A percentile compares a stretch with the other conserved stretches of the same genome.
phyloP scores from a whole-genome alignment of 2,113 vertebrate species.

The Siphamia tubifer region DNA sequence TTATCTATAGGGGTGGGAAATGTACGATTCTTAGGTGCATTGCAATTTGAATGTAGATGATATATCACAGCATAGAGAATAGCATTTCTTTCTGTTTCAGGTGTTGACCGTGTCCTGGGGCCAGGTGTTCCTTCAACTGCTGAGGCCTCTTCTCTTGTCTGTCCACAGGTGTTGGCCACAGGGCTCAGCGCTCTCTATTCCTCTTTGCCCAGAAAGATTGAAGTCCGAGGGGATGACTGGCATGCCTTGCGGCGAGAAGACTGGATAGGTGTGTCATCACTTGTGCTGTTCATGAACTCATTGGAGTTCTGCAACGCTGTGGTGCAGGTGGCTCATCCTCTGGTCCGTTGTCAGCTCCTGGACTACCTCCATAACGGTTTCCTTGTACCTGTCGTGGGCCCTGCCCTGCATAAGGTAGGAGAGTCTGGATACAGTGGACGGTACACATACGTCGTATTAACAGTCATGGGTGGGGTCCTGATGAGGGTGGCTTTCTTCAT shows the following conservation, averaged over 20 bases:
- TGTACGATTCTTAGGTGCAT: no score
- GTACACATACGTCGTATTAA: no score
- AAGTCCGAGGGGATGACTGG: slow-evolving; percentile 95
- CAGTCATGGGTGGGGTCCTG: no score
- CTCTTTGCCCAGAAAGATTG: slow-evolving; percentile 94
- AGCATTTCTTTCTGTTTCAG: no score
- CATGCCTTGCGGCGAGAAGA: slow-evolving; percentile 92
- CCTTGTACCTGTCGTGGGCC: slow-evolving; percentile 94
- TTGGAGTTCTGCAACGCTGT: slow-evolving; percentile 97
- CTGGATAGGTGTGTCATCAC: slow-evolving; percentile 90
- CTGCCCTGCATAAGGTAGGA: slow-evolving; percentile 93
- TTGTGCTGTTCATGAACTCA: slow-evolving; percentile 96
- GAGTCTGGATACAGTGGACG: neutral
- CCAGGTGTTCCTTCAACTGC: no score
- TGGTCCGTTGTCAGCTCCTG: slow-evolving; percentile 92
- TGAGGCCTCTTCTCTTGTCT: neutral
- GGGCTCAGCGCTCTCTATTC: slow-evolving; percentile 96
- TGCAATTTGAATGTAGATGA: no score
- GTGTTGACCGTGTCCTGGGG: no score
- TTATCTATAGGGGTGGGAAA: no score
- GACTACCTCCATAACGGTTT: slow-evolving; percentile 97
- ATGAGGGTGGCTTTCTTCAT: no score
- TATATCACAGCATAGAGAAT: no score
- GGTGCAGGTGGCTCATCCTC: slow-evolving; percentile 92
- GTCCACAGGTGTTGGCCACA: slow-evolving; percentile 90